Evolutionary conservation across 2,113 vertebrate species (phyloP), one percentile per base, ranked within the genome.

Genomic region (Holacanthus passer): DNA sequence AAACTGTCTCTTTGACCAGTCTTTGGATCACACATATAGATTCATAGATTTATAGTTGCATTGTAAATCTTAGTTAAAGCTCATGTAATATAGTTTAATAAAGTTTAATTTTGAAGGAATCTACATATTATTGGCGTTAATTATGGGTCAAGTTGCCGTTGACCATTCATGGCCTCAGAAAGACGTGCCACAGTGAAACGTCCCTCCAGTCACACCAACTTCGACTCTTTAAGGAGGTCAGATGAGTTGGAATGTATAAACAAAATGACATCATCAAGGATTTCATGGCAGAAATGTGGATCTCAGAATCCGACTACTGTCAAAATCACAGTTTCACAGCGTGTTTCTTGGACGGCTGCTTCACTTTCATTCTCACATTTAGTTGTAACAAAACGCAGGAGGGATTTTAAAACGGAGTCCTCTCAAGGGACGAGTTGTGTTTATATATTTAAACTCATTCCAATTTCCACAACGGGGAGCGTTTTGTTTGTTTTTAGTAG

Each of bases 211-310:
- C 45, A 5, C 29, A 74, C 22, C 10, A 60, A n/a, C 0, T 0
- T 20, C 55, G 37, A 13, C 63, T 7, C 72, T 22, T n/a, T 45
- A 11, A 7, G 58, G 29, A 84, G 68, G 50, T 68, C 17, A 73
- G 62, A 77, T 64, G 39, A 22, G 58, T 29, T 43, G 60, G 47
- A 20, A 56, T 63, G 29, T 59, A 17, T 20, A 24, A 65, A 65
- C 35, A 60, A 11, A 60, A 17, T 0, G 50, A 67, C 41, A 9
- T 20, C 17, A 14, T 4, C 52, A 47, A 45, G 43, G 43, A 48
- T 20, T 58, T 81, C 19, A 13, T 8, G 8, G 43, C 43, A 43
- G 45, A n/a, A 60, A 67, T 68, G 31, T 43, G 7, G 43, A 50
- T 52, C n/a, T 59, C 29, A 48, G 19, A 66, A 14, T 32, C 16